Base-by-base conservation (phyloP, 2,888 invertebrate species). In the Lycaena phlaeas region DNA sequence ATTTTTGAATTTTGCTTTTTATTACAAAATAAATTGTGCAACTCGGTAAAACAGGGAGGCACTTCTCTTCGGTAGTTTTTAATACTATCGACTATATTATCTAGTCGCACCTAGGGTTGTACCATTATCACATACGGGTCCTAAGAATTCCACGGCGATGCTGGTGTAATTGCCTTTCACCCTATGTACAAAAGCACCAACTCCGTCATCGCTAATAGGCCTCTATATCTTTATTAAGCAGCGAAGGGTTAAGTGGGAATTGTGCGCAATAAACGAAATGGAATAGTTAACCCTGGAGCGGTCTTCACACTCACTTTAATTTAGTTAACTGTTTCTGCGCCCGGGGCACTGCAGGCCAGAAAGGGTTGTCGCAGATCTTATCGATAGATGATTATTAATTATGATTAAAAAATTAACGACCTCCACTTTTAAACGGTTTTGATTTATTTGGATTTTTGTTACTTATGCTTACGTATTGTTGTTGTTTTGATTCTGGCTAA, bases 221-320 rank as follows among this genome's bases (percentile, higher is more conserved):
- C 63, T 68, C 74, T 74, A 78, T 77, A 79, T 82, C 77, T 79
- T 77, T 74, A 82, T 78, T 75, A 77, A 71, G 64, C 63, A 62
- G 61, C 49, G 61, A 65, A 73, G 78, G 82, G 81, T 78, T 76
- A 70, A 70, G 60, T 57, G 57, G 54, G 73, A 77, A 71, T 70
- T 70, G 74, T 66, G 68, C 65, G 79, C 77, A 81, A 82, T 82
- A 82, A 82, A 84, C 68, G 81, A 72, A 79, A 82, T 82, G 82
- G 77, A 79, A 82, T 82, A 82, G 82, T 84, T 76, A 81, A 75
- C 81, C 81, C 79, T 77, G 74, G 72, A 78, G 74, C 73, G 74
- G 73, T 76, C 75, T 79, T 82, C 81, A 74, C 84, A 84, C 78
- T 81, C 78, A 73, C 68, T 82, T 82, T 82, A 82, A 82, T 82